Evolutionary conservation across 2,797 vertebrate species (phyloP), one percentile per base, ranked within the genome.

Genomic region (Macropodus opercularis): DNA sequence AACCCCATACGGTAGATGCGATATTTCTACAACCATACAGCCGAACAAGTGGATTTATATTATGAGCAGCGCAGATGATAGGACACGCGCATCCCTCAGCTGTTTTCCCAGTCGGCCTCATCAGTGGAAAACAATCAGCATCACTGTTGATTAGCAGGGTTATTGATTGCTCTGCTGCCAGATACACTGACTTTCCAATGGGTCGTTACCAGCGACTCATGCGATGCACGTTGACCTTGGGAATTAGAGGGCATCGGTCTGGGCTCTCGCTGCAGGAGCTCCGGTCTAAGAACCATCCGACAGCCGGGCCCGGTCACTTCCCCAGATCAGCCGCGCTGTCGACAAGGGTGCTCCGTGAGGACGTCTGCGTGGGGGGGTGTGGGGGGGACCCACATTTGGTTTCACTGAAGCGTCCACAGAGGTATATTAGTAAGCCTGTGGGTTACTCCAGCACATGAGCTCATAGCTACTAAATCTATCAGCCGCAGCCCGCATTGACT

Each of bases 401-500:
- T 75, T 54, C 52, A 60, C 1, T 35, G 40, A 59, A 59, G 54
- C 62, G 32, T 10, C 40, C 52, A 55, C 49, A 44, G 59, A 69
- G 72, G 66, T 47, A 47, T 49, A 70, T 57, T 29, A 72, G 71
- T 67, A 68, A 72, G 31, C 58, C 40, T 47, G 64, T 31, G 60
- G 64, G 63, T 78, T 54, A 41, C 74, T 82, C 56, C 55, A 53
- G 64, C 77, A 70, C 81, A 90, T 93, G 90, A 92, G 85, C 90
- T 93, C 91, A 92, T 91, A 82, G 89, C 90, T 87, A 86, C 84
- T 92, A 90, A 92, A 93, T 92, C 89, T 90, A 66, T 85, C 83
- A 81, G 70, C 75, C 76, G 11, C 69, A 68, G 85, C 82, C 79
- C 84, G 80, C 81, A 71, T 82, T 67, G 83, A 87, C 81, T 80